Evolutionary conservation across 2,888 invertebrate genomes (phyloP).

Genomic region (Drosophila incognita): DNA sequence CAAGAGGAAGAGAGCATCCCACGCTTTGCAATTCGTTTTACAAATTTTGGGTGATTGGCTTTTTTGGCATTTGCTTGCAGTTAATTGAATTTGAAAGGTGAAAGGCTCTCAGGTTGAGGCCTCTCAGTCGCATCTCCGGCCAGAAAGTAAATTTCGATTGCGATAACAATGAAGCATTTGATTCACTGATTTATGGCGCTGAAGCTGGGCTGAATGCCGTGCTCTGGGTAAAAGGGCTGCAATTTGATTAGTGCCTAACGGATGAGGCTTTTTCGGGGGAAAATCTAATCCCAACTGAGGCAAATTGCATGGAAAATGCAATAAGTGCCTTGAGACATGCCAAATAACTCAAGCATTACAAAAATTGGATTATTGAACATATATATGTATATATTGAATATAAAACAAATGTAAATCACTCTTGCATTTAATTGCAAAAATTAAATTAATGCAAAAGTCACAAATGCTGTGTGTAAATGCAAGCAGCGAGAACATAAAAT

Average conservation of each 20-base stretch:
- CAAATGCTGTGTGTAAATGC: constrained; percentile 38
- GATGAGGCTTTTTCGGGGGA: constrained; percentile 23
- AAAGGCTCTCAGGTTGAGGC: constrained; percentile 55
- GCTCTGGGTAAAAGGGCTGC: constrained; percentile 54
- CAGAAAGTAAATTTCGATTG: constrained; percentile 39
- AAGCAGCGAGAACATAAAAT: not conserved
- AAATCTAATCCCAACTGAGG: constrained; percentile 27
- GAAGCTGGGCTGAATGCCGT: constrained; percentile 9
- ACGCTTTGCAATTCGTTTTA: constrained; percentile 77
- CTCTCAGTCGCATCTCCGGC: constrained; percentile 10
- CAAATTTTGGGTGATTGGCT: constrained; percentile 75
- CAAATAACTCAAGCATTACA: not conserved
- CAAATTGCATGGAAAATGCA: constrained; percentile 41
- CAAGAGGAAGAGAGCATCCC: constrained; percentile 56
- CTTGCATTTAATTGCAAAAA: constrained; percentile 35
- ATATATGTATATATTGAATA: not conserved
- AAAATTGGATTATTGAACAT: not conserved
- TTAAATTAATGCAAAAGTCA: constrained; percentile 38
- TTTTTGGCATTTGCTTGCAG: constrained; percentile 70
- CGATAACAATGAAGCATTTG: constrained; percentile 75
- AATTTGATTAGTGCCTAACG: constrained; percentile 57
- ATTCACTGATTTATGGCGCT: constrained; percentile 69
- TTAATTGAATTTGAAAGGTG: constrained; percentile 81
- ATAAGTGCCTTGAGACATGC: not conserved
- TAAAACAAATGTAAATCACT: constrained; percentile 11